Percentiles rank a stretch among this genome's conserved stretches.
Evolutionary conservation across 1,140 invertebrate species (phyloP).

Genomic region (Aphidius gifuensis): DNA sequence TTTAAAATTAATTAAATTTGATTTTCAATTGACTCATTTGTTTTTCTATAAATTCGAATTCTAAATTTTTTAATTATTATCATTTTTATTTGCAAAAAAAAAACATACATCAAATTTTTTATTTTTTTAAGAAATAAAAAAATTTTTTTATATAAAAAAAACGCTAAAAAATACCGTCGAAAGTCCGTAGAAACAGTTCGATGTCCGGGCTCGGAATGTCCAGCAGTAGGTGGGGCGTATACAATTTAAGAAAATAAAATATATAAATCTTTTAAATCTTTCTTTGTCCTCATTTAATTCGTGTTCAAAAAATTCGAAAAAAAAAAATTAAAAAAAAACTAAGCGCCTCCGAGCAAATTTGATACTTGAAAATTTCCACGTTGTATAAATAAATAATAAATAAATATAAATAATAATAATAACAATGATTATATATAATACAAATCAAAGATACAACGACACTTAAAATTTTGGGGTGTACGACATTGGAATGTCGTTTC

Average conservation of each 20-base stretch:
- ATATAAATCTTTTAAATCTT: slow-evolving; percentile 5
- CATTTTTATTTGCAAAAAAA: too few relatives aligned
- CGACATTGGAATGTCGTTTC: slow-evolving; percentile 27
- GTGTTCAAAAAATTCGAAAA: too few relatives aligned
- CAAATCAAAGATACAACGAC: not conserved
- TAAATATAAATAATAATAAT: not conserved
- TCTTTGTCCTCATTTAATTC: too few relatives aligned
- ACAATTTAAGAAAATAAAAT: not conserved
- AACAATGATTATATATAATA: not conserved
- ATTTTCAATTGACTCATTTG: too few relatives aligned
- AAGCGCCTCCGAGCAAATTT: not conserved
- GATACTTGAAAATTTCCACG: slow-evolving; percentile 7
- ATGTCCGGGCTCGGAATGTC: slow-evolving; percentile 14
- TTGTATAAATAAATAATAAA: not conserved
- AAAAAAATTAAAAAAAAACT: too few relatives aligned
- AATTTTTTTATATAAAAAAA: too few relatives aligned
- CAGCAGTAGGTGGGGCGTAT: slow-evolving; percentile 4
- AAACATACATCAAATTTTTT: too few relatives aligned
- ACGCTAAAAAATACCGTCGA: too few relatives aligned
- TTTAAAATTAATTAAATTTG: too few relatives aligned
- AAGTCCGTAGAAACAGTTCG: slow-evolving; percentile 10
- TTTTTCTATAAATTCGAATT: too few relatives aligned
- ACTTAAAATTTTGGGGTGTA: slow-evolving; percentile 26
- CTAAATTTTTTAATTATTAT: too few relatives aligned
- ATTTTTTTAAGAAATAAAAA: too few relatives aligned